phyloP scores from a whole-genome alignment of 2,888 invertebrate species.

The Elysia crispata region DNA sequence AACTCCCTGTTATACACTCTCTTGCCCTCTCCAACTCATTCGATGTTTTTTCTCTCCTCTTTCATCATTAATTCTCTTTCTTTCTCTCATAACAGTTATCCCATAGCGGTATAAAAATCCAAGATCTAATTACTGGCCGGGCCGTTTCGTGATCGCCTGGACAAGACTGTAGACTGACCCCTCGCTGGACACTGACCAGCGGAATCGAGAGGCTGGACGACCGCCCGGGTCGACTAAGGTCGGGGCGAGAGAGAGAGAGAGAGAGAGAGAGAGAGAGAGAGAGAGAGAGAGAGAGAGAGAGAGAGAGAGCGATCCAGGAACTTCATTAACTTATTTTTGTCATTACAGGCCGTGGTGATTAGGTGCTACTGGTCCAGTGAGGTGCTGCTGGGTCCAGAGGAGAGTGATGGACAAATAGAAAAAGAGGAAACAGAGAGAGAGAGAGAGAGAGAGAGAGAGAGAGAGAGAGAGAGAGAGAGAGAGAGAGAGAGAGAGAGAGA shows the following conservation, averaged over 20 bases:
- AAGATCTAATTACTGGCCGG: too few relatives aligned
- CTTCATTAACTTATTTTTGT: not conserved
- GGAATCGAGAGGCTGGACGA: too few relatives aligned
- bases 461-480: not conserved
- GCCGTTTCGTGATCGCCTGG: too few relatives aligned
- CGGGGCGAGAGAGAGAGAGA: conserved; percentile 15
- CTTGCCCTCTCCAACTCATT: too few relatives aligned
- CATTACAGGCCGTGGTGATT: not conserved
- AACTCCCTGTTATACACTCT: too few relatives aligned
- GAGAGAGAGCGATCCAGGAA: not conserved
- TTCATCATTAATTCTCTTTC: not conserved
- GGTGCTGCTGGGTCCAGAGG: not conserved
- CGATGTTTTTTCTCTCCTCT: not conserved
- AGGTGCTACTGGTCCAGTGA: not conserved
- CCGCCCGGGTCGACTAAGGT: not conserved
- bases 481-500: not conserved
- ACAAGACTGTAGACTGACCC: too few relatives aligned
- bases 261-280: conserved; percentile 22
- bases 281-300: not conserved
- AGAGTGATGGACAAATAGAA: not conserved
- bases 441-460: not conserved
- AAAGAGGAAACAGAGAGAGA: not conserved
- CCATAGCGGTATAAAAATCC: too few relatives aligned
- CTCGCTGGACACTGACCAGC: too few relatives aligned
- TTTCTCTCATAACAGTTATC: too few relatives aligned